These are phyloP conservation scores for Sinella curviseta DNA, from an alignment of 1,140 invertebrate genomes.

Conservation along the genomic window DNA sequence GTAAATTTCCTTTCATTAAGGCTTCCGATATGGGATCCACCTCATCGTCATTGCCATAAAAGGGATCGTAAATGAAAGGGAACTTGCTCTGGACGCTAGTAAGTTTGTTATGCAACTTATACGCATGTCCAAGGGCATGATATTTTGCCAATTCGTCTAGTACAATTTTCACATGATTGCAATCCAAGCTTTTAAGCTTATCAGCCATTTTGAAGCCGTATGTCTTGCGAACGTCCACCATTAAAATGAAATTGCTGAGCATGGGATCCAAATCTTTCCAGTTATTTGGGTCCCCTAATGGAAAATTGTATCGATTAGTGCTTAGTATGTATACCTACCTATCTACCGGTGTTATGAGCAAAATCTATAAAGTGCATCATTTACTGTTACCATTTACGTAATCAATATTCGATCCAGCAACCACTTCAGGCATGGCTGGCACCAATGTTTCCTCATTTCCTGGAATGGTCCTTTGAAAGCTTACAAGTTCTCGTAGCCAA, in stretches of 20 bases:
- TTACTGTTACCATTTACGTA: slow-evolving; percentile 17
- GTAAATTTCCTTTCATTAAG: neutral
- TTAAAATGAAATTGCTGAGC: no score
- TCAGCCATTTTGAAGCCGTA: slow-evolving; percentile 62
- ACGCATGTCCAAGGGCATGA: slow-evolving; percentile 69
- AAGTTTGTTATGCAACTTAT: slow-evolving; percentile 53
- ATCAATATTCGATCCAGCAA: slow-evolving; percentile 32
- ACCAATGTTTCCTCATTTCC: neutral
- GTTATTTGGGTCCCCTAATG: no score
- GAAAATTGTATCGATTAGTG: no score
- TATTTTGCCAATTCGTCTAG: slow-evolving; percentile 65
- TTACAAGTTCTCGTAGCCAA: slow-evolving; percentile 22
- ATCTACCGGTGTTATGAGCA: no score
- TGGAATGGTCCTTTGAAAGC: slow-evolving; percentile 25
- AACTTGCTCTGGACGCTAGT: neutral
- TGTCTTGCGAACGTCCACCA: slow-evolving; percentile 30
- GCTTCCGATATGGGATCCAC: neutral
- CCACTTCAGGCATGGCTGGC: slow-evolving; percentile 19
- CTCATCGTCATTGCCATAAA: neutral
- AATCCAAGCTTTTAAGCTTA: slow-evolving; percentile 54
- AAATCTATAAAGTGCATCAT: no score
- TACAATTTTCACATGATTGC: slow-evolving; percentile 58
- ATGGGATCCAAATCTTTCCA: slow-evolving; percentile 68
- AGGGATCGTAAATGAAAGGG: neutral
- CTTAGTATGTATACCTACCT: no score